Evolutionary conservation across 2,797 vertebrate genomes (phyloP).

Genomic region (Podarcis lilfordi): DNA sequence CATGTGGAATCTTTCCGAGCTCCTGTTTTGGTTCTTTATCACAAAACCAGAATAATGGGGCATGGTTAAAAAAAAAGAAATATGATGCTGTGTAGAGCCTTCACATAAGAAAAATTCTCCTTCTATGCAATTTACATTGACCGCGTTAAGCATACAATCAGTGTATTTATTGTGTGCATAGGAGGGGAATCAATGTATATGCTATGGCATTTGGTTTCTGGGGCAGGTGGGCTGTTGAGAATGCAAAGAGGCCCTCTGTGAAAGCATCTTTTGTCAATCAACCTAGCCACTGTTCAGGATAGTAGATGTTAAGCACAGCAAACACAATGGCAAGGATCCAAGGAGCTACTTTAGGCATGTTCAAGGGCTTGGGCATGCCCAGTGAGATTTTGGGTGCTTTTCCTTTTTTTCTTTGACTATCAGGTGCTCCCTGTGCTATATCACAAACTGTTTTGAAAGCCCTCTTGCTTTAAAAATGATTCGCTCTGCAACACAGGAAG

Average conservation of each 20-base stretch:
- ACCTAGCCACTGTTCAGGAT: not conserved
- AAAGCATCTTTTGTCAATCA: not conserved
- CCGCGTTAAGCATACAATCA: not conserved
- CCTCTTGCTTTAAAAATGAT: not conserved
- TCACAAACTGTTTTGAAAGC: not conserved
- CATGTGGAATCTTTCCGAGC: not conserved
- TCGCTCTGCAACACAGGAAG: not conserved
- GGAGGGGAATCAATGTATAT: not conserved
- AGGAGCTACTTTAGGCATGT: not conserved
- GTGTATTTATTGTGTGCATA: not conserved
- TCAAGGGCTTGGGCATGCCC: not conserved
- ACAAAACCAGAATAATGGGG: not conserved
- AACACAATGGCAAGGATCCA: not conserved
- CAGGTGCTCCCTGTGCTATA: not conserved
- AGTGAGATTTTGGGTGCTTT: not conserved
- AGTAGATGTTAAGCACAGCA: not conserved
- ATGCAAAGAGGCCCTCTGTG: not conserved
- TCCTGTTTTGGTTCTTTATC: not conserved
- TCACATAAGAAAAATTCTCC: not conserved
- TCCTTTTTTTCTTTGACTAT: not conserved
- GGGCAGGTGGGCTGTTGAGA: not conserved
- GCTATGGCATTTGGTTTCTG: not conserved
- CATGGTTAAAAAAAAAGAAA: not conserved
- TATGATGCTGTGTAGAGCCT: not conserved
- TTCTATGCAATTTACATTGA: not conserved